phyloP scores from a whole-genome alignment of 2,888 invertebrate genomes.

The Abrostola tripartita region DNA sequence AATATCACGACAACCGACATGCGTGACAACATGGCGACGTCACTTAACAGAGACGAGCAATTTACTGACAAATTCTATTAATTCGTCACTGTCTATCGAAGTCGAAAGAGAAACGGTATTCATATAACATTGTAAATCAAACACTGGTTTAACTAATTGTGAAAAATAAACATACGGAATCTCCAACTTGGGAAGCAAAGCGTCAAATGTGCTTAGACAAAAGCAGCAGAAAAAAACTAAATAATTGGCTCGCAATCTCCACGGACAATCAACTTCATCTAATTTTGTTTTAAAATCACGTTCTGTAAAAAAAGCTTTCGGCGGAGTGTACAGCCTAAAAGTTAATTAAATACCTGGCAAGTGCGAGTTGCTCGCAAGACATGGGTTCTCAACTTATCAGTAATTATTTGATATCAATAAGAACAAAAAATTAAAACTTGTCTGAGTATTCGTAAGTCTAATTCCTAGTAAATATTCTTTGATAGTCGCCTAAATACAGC shows the following conservation, averaged over 20 bases:
- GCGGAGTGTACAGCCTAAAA: slow-evolving; percentile 65
- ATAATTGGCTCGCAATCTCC: slow-evolving; percentile 47
- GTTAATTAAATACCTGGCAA: slow-evolving; percentile 67
- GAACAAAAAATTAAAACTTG: background rate
- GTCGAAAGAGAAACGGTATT: too few relatives aligned
- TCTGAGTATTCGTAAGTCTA: background rate
- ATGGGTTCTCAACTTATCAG: background rate
- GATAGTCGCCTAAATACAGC: too few relatives aligned
- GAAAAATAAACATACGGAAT: slow-evolving; percentile 43
- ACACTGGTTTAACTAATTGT: slow-evolving; percentile 9
- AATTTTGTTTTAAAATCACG: slow-evolving; percentile 56
- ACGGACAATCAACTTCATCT: slow-evolving; percentile 45
- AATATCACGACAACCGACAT: too few relatives aligned
- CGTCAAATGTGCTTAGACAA: slow-evolving; percentile 43
- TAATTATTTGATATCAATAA: background rate
- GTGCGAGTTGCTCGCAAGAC: background rate
- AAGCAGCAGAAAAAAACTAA: slow-evolving; percentile 27
- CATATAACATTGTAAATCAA: too few relatives aligned
- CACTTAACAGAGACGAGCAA: too few relatives aligned
- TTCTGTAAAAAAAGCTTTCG: slow-evolving; percentile 51
- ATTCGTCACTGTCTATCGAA: too few relatives aligned
- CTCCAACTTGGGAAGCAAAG: slow-evolving; percentile 31
- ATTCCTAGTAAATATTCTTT: too few relatives aligned
- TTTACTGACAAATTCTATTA: too few relatives aligned
- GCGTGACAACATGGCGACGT: too few relatives aligned